Evolutionary conservation across 1,140 invertebrate genomes (phyloP), one percentile per base, ranked within the genome.

Genomic region (Paralvinella palmiformis): DNA sequence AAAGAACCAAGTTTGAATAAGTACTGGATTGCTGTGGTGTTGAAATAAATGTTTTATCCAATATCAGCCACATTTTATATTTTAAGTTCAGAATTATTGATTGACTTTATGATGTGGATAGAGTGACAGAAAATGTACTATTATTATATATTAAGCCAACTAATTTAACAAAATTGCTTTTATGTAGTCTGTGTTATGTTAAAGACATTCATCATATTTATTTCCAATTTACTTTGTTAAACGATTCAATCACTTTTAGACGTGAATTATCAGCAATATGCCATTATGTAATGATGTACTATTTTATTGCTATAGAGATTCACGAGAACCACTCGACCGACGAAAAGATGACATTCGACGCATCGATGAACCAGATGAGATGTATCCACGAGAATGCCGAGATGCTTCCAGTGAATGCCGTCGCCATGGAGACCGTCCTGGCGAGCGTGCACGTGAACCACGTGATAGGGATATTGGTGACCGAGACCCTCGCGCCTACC

Each of bases 311-410:
- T 52, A 22, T 32, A 57, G 55, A 32, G 55, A 57, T 32, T 57
- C 55, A 36, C 27, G 55, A 36, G 55, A 57, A 36, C 55, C 55
- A 31, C 55, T 57, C 13, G 55, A 57, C 33, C 55, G 55, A 32
- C 27, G 55, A 57, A 57, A 57, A 57, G 55, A 57, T 33, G 55
- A 57, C 13, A 6, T 20, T 57, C 3, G 22, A 15, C 29, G 22
- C 33, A 36, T 32, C 2, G 7, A 27, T n/a, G 3, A 10, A 10
- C 20, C n/a, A 2, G 27, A 29, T 52, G 24, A 29, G 24, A 22
- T 29, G 2, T 22, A 52, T 52, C 24, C 24, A 13, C 48, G 31
- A 22, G 24, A 52, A 27, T 22, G 48, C 24, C 48, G 48, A 22
- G 48, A 52, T 22, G 24, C 48, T 27, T 52, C 31, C 24, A 29